A percentile compares a stretch with the other conserved stretches of the same genome.
Evolutionary conservation across 2,113 vertebrate species (phyloP).

Genomic region (Syrrhaptes paradoxus): DNA sequence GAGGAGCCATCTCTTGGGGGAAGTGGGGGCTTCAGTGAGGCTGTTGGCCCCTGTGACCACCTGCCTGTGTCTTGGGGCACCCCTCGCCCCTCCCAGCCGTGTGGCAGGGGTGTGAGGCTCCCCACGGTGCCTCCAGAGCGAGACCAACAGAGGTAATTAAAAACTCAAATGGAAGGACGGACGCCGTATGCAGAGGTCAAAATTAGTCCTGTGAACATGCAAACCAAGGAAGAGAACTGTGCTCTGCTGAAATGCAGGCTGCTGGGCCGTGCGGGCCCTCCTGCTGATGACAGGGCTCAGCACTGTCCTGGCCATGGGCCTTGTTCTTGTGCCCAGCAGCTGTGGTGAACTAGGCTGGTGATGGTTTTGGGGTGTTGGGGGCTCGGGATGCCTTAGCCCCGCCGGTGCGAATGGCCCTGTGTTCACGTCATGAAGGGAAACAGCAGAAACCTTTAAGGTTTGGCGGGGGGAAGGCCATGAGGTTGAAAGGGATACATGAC

Average conservation of each 20-base stretch:
- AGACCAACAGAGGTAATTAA: neutral
- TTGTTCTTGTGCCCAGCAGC: rapidly evolving
- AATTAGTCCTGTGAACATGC: neutral
- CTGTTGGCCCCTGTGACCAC: neutral
- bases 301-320: rapidly evolving
- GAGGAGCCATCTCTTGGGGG: neutral
- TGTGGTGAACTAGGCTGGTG: rapidly evolving
- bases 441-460: neutral
- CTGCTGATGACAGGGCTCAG: rapidly evolving
- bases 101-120: neutral
- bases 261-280: rapidly evolving
- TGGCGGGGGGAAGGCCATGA: rapidly evolving
- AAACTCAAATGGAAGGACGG: rapidly evolving
- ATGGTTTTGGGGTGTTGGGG: rapidly evolving
- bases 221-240: neutral
- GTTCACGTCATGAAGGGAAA: rapidly evolving
- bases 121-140: rapidly evolving
- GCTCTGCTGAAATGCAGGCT: rapidly evolving
- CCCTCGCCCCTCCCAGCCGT: rapidly evolving
- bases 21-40: rapidly evolving
- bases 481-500: neutral
- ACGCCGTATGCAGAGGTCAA: rapidly evolving
- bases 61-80: neutral
- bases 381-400: neutral
- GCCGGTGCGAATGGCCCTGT: rapidly evolving